phyloP scores from a whole-genome alignment of 2,797 vertebrate species.

The Danio aesculapii region DNA sequence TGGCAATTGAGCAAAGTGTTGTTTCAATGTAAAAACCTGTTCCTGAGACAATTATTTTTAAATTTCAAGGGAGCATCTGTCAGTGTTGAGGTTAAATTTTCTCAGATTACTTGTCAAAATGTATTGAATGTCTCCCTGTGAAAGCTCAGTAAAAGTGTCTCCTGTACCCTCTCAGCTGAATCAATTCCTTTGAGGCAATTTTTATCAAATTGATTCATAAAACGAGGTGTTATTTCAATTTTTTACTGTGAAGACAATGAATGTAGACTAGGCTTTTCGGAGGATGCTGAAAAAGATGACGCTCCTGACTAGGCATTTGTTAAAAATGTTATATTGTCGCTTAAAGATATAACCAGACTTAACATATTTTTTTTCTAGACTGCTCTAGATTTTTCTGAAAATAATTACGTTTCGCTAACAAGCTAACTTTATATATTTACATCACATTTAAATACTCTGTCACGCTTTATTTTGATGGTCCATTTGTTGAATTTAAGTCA shows the following conservation, averaged over 20 bases:
- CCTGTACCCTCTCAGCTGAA: constrained; percentile 27
- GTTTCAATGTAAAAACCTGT: constrained; percentile 20
- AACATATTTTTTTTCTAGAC: too few species aligned
- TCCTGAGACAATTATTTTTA: constrained; percentile 42
- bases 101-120: constrained; percentile 36
- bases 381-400: too few species aligned
- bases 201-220: constrained; percentile 18
- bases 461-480: too few species aligned
- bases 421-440: too few species aligned
- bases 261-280: not conserved
- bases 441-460: too few species aligned
- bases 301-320: not conserved
- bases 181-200: constrained; percentile 29
- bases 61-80: constrained; percentile 42
- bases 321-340: not conserved
- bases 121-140: constrained; percentile 31
- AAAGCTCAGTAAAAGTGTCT: constrained; percentile 34
- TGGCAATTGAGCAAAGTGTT: constrained; percentile 33
- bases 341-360: too few species aligned
- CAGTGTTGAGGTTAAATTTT: constrained; percentile 42
- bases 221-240: not conserved
- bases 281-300: not conserved
- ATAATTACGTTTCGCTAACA: too few species aligned
- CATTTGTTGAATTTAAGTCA: too few species aligned
- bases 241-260: not conserved